Percentiles rank a stretch among this genome's conserved stretches.
Conservation (phyloP, 2,113 vertebrate genomes). For the Chloebia gouldiae region DNA sequence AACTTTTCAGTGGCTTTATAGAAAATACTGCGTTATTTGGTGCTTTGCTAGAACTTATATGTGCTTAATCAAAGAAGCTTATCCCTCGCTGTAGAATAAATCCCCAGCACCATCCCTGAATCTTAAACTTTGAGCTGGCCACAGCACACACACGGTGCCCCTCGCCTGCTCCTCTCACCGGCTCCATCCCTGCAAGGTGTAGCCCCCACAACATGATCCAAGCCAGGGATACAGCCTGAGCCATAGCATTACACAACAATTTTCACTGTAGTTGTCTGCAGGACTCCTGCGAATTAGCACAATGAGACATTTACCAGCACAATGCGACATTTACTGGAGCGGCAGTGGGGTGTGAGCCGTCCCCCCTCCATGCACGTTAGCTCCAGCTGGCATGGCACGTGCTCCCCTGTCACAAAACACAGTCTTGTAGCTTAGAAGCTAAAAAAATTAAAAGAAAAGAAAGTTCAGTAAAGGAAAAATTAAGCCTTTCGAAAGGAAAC, state of each 20-base stretch:
- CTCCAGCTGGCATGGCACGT: constrained; percentile 36
- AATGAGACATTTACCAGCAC: constrained; percentile 30
- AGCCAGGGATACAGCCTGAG: background rate
- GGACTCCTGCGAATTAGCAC: background rate
- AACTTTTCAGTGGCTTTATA: background rate
- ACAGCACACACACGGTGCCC: fast-evolving
- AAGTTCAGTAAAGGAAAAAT: background rate
- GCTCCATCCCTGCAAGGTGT: background rate
- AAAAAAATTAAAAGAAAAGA: background rate
- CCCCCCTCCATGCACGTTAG: background rate
- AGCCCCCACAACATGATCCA: background rate
- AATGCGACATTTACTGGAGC: background rate
- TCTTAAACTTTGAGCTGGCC: background rate
- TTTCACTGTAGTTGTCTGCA: background rate
- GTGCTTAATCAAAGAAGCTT: background rate
- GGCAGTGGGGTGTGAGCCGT: background rate
- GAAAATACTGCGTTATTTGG: background rate
- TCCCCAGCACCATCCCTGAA: background rate
- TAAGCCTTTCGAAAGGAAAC: background rate
- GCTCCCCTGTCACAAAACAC: background rate
- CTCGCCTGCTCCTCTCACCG: background rate
- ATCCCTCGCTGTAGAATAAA: background rate
- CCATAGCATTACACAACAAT: background rate
- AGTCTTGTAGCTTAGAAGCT: background rate
- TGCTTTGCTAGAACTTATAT: background rate